These are phyloP conservation scores for Archivesica marissinica DNA, from an alignment of 1,140 invertebrate species.

Conservation along the genomic window DNA sequence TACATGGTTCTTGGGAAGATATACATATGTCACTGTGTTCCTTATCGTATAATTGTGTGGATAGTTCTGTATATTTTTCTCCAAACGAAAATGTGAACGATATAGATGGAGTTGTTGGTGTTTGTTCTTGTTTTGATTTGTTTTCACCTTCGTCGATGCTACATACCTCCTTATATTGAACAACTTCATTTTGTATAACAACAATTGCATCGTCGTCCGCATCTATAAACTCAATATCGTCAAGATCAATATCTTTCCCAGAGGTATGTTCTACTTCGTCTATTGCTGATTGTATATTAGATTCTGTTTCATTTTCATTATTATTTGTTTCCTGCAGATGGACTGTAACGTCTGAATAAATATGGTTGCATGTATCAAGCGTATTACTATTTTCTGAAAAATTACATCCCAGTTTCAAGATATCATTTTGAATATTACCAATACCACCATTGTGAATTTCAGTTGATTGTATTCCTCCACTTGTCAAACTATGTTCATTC, in stretches of 20 bases:
- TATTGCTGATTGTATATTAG: not conserved
- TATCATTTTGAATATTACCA: not conserved
- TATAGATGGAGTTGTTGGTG: not conserved
- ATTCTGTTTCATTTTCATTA: not conserved
- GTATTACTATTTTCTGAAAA: not conserved
- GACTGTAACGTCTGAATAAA: not conserved
- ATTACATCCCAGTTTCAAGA: not conserved
- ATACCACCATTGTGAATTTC: not conserved
- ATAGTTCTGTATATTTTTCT: not conserved
- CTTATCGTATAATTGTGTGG: not conserved
- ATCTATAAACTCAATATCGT: conserved; percentile 52
- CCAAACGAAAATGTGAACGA: conserved; percentile 5
- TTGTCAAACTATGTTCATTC: not conserved
- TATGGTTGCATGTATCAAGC: not conserved
- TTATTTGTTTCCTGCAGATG: not conserved
- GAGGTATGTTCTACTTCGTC: not conserved
- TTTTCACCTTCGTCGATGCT: not conserved
- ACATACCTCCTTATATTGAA: not conserved
- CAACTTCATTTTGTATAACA: not conserved
- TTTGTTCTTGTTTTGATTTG: not conserved
- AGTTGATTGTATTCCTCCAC: not conserved
- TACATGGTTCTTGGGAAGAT: too few species aligned
- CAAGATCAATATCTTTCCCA: not conserved
- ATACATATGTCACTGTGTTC: not conserved
- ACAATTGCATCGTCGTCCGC: conserved; percentile 4